Base-by-base conservation (phyloP, 2,888 invertebrate genomes). In the Acrobeloides nanus region DNA sequence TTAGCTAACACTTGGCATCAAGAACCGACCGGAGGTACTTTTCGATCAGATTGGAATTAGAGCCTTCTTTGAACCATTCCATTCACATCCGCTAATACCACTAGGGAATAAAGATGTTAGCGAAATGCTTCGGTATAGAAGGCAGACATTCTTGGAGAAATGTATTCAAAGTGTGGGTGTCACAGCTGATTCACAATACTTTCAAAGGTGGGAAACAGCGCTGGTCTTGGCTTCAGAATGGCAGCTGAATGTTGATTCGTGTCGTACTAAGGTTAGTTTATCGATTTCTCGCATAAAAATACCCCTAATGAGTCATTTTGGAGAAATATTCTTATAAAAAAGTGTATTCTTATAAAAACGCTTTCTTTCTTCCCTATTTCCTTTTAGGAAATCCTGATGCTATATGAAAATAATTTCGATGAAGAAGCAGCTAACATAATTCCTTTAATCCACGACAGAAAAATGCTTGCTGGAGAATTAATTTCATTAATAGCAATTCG, bases 51-150 rank as follows among this genome's bases (percentile, higher is more conserved):
- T 52, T 31, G 62, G 62, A 17, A 53, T 53, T 26, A 50, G 66
- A 7, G 68, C 68, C 5, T 59, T 68, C 46, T 66, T 66, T 40
- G 55, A 52, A 12, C 53, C 59, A 7, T 47, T 68, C 6, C 63
- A 68, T 32, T 56, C 61, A 1, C 66, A 68, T 53, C 68, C 68
- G 10, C 38, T 69, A 12, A 56, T 68, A 29, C 68, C 68, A 3
- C 34, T 65, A 37, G 63, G 55, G 25, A n/a, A n/a, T n/a, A n/a
- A n/a, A n/a, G 38, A 54, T 20, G 65, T 66, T 12, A 64, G 60
- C 32, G 63, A 62, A 33, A 38, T 44, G 4, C 48, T 57, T 12
- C 31, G 56, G 32, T 57, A 51, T 33, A 53, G 55, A 15, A 41
- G 68, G 3, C 66, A 68, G 38, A 42, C 48, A 12, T 68, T 68